phyloP scores from a whole-genome alignment of 1,140 invertebrate genomes.

The Apis dorsata region DNA sequence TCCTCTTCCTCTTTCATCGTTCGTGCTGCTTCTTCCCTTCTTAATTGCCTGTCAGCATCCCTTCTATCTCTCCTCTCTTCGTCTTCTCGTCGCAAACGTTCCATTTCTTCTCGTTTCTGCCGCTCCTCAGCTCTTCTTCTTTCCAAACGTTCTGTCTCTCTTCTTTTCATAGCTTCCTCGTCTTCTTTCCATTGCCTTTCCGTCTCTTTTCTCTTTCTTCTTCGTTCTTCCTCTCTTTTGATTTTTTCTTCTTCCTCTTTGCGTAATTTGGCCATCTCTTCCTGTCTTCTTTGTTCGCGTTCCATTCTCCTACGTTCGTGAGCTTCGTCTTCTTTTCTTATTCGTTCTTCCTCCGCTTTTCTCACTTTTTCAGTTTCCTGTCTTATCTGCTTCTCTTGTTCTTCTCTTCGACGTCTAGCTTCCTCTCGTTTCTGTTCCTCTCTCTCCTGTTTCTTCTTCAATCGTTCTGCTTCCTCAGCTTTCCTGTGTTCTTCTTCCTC shows the following conservation, averaged over 20 bases:
- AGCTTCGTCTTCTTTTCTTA: slow-evolving; percentile 27
- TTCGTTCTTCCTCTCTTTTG: slow-evolving; percentile 30
- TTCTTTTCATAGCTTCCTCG: slow-evolving; percentile 30
- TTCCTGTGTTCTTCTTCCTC: slow-evolving; percentile 45
- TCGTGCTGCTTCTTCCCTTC: slow-evolving; percentile 54
- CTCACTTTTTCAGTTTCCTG: slow-evolving; percentile 19
- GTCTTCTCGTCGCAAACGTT: slow-evolving; percentile 38
- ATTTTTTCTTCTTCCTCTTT: slow-evolving; percentile 37
- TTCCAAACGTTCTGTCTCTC: slow-evolving; percentile 49
- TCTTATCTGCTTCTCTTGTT: slow-evolving; percentile 42
- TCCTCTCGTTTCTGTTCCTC: slow-evolving; percentile 23
- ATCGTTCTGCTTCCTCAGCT: slow-evolving; percentile 27
- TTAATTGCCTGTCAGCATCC: slow-evolving; percentile 49
- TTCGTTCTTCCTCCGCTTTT: slow-evolving; percentile 25
- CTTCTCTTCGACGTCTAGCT: slow-evolving; percentile 13
- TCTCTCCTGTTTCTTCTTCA: slow-evolving; percentile 16
- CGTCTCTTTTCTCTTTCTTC: slow-evolving; percentile 35
- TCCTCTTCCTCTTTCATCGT: slow-evolving; percentile 56
- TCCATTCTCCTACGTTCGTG: slow-evolving; percentile 35
- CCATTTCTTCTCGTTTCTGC: slow-evolving; percentile 36
- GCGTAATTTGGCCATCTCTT: slow-evolving; percentile 26
- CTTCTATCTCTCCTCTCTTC: slow-evolving; percentile 41
- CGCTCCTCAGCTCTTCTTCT: slow-evolving; percentile 35
- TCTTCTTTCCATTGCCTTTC: slow-evolving; percentile 39
- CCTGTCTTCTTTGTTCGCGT: slow-evolving; percentile 14